Conservation (phyloP, 2,888 invertebrate species). For the Chamaedrilus cognettii region DNA sequence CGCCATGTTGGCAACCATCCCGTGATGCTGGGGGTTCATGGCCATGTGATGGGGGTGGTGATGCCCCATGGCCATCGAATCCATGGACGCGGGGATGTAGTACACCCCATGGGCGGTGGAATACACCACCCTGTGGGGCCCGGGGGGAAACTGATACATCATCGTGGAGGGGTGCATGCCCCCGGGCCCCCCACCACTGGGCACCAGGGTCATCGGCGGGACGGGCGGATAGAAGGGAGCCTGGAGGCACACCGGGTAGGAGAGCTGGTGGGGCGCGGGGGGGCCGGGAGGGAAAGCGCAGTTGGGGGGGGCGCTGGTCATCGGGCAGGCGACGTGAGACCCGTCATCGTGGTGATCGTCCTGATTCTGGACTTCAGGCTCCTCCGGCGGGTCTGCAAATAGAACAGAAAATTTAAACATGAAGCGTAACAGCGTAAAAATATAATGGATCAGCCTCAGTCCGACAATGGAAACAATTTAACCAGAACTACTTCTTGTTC, state of each 20-base stretch:
- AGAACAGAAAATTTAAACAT: no score
- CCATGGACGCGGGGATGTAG: background rate
- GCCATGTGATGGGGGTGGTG: background rate
- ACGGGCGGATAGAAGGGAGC: background rate
- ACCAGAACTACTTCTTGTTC: no score
- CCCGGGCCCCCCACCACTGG: background rate
- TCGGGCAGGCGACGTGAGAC: background rate
- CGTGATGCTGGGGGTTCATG: background rate
- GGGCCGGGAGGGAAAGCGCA: no score
- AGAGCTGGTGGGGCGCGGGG: no score
- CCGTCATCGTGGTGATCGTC: background rate
- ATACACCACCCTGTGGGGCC: background rate
- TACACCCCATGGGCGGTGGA: background rate
- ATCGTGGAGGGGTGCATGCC: background rate
- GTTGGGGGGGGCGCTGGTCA: no score
- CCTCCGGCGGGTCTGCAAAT: background rate
- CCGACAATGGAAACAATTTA: no score
- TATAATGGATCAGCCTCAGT: no score
- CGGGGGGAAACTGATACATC: background rate
- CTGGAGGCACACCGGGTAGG: background rate
- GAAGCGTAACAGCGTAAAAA: no score
- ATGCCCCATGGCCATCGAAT: background rate
- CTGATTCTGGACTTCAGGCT: background rate
- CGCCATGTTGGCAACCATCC: background rate
- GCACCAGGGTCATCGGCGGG: background rate